Evolutionary conservation across 1,140 invertebrate species (phyloP), one percentile per base, ranked within the genome.

Genomic region (honey bee (Apis mellifera)): DNA sequence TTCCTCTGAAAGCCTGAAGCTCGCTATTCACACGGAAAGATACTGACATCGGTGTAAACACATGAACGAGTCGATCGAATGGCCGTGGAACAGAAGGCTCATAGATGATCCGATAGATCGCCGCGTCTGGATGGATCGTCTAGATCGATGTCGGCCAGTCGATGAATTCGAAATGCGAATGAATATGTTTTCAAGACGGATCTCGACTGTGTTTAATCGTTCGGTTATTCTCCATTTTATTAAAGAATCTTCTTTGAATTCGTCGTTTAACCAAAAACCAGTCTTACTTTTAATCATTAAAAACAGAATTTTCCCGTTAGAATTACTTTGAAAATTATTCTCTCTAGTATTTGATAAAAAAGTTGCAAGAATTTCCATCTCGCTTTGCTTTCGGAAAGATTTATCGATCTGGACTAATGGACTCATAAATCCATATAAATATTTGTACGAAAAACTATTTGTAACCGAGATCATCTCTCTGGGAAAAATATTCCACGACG

Each of bases 381-480:
- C 26, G 4, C 1, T n/a, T 13, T 48, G 21, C n/a, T 73, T 48
- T n/a, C 11, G 55, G 32, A 42, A 59, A 57, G 17, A 19, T 13
- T 19, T 52, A 54, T 70, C n/a, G 68, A 23, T 15, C 15, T 23
- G 69, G 12, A 7, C 26, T 71, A 57, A 72, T 72, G 54, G 54
- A 57, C 12, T 19, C 54, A 26, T n/a, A 42, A n/a, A 26, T 42
- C 13, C n/a, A 19, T 26, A 73, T 57, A 21, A 73, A 73, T 59
- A 8, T 73, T 73, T 59, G 71, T n/a, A 15, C 19, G 54, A 26
- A 21, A n/a, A 70, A 70, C 68, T 23, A n/a, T 70, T 70, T 19
- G 21, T 26, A 73, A 57, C 11, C 23, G 9, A 73, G 19, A 57
- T 57, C 54, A 15, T 42, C 21, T 50, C 12, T 57, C 70, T n/a